A percentile compares a stretch with the other conserved stretches of the same genome.
Conservation (phyloP, 2,888 invertebrate species). For the Drosophila incognita region DNA sequence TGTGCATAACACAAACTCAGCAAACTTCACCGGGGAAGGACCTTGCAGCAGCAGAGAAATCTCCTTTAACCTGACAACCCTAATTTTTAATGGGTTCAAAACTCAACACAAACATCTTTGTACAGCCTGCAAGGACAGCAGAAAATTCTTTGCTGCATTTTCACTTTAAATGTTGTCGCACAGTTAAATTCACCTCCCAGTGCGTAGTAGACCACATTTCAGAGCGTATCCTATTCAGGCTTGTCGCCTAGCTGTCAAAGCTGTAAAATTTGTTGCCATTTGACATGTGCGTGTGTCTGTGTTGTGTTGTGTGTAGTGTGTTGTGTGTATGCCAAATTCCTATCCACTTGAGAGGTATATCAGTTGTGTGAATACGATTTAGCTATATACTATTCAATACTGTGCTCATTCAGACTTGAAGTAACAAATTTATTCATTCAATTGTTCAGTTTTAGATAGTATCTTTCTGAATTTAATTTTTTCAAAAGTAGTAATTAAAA, state of each 20-base stretch:
- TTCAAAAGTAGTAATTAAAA: not conserved
- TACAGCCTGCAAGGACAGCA: conserved; percentile 65
- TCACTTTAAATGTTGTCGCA: not conserved
- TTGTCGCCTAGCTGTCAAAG: conserved; percentile 59
- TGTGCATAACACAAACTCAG: conserved; percentile 52
- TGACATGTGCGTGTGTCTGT: conserved; percentile 50
- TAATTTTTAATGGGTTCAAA: conserved; percentile 43
- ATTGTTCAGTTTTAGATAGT: not conserved
- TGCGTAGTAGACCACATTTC: conserved; percentile 47
- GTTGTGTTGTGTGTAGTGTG: conserved; percentile 1
- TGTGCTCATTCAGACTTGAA: too few relatives aligned
- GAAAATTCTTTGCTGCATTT: conserved; percentile 60
- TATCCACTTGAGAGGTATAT: conserved; percentile 13
- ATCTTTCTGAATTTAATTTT: not conserved
- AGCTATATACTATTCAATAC: not conserved
- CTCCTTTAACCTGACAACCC: conserved; percentile 33
- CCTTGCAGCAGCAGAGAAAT: conserved; percentile 2
- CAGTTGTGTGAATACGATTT: not conserved
- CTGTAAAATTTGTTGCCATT: conserved; percentile 66
- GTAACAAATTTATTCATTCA: not conserved
- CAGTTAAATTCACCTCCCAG: not conserved
- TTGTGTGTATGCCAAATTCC: not conserved
- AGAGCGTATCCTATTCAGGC: conserved; percentile 35
- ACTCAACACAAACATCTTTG: conserved; percentile 9
- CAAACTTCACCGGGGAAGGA: conserved; percentile 40